Evolutionary conservation across 2,113 vertebrate species (phyloP), one percentile per base, ranked within the genome.

Genomic region (Tringa solitaria): DNA sequence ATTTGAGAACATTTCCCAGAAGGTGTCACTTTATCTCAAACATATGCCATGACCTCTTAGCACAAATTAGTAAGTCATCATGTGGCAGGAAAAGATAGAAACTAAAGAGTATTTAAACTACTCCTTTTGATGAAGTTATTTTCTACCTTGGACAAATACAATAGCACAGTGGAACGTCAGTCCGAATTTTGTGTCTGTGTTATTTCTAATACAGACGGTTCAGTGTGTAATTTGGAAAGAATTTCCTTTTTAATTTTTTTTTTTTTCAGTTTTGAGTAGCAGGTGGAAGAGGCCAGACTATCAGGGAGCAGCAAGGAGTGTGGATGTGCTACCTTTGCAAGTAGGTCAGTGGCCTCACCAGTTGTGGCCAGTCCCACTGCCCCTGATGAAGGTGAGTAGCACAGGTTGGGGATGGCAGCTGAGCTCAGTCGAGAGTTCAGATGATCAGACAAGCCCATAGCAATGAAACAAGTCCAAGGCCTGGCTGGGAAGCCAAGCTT

Each of bases 371-470:
- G 60, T 22, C 11, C 23, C 28, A 11, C 9, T 41, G 37, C 18
- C 27, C 12, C 33, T 23, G 41, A 24, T 10, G 0, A 1, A 54
- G 14, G 24, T 9, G 19, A 61, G 46, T 2, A 1, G 10, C 2
- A 14, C 24, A 50, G 63, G 8, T 12, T 84, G 63, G 35, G 14
- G 21, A 32, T 7, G 6, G 41, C 46, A 77, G 30, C 59, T 4
- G 2, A 22, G n/a, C 27, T 57, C 67, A 84, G 56, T 23, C 30
- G 16, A 10, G 5, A 54, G 27, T 18, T 35, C 59, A 50, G 46
- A 16, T 32, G 19, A n/a, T 8, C 46, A 41, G 20, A 30, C 15
- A 41, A 70, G 26, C 21, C 56, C 41, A 16, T 10, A 75, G n/a
- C 39, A 60, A 60, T 9, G 21, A 41, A 45, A 5, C 8, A 89